phyloP scores from a whole-genome alignment of 1,140 invertebrate species.

The Trichonephila clavata region DNA sequence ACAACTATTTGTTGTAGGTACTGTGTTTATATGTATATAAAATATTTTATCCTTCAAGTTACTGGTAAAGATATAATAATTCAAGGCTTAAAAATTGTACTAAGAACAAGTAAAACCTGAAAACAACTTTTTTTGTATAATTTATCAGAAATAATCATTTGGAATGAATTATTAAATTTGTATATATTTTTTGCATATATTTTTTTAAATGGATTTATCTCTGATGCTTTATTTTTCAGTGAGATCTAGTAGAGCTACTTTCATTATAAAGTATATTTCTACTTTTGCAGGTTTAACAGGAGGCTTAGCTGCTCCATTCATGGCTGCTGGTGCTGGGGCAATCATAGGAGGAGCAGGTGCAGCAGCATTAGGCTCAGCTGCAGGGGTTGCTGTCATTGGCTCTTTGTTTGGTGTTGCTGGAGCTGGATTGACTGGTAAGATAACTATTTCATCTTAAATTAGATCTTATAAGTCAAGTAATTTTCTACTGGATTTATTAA shows the following conservation, averaged over 20 bases:
- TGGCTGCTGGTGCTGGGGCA: slow-evolving; percentile 81
- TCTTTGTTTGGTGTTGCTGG: slow-evolving; percentile 87
- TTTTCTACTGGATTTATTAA: no score
- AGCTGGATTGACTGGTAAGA: slow-evolving; percentile 85
- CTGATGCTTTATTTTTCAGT: background rate
- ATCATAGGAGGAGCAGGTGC: slow-evolving; percentile 83
- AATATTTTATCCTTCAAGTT: no score
- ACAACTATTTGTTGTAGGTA: no score
- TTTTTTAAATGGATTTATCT: no score
- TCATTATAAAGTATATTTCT: background rate
- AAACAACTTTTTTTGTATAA: background rate
- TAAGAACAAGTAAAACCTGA: background rate
- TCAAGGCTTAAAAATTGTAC: no score
- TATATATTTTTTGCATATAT: no score
- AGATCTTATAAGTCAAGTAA: no score
- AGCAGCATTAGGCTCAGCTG: slow-evolving; percentile 84
- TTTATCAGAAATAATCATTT: no score
- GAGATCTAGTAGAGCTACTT: background rate
- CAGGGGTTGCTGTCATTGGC: slow-evolving; percentile 86
- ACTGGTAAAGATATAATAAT: no score
- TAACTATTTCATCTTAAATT: no score
- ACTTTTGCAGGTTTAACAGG: slow-evolving; percentile 83
- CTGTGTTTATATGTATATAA: no score
- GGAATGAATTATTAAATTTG: no score
- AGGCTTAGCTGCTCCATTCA: slow-evolving; percentile 86